Evolutionary conservation across 1,140 invertebrate genomes (phyloP).

Genomic region (Mactra quadrangularis): DNA sequence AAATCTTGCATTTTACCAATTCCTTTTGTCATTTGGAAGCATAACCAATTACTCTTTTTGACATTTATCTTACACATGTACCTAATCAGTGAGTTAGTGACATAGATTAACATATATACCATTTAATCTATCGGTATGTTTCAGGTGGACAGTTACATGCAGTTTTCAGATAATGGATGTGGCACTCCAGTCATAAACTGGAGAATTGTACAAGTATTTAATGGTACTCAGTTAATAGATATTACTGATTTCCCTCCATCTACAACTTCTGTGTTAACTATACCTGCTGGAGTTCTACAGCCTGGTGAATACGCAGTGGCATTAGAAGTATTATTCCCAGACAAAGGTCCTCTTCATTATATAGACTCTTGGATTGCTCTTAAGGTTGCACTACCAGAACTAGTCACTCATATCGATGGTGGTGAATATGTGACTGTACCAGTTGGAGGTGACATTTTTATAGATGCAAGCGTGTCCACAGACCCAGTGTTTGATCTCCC

Average conservation of each 20-base stretch:
- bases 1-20: too few relatives aligned
- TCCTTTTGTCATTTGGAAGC: too few relatives aligned
- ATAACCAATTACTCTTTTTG: too few relatives aligned
- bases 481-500: neutral
- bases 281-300: neutral
- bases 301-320: conserved; percentile 20
- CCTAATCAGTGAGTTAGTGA: too few relatives aligned
- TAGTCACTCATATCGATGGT: conserved; percentile 25
- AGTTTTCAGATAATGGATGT: neutral
- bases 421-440: conserved; percentile 21
- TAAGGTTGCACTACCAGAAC: conserved; percentile 15
- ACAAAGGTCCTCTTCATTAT: neutral
- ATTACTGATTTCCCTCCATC: neutral
- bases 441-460: neutral
- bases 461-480: conserved; percentile 5
- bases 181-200: conserved; percentile 14
- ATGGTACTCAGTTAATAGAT: neutral
- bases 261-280: neutral
- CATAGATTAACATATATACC: too few relatives aligned
- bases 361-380: neutral
- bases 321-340: conserved; percentile 29
- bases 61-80: too few relatives aligned
- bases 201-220: conserved; percentile 12
- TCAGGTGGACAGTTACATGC: conserved; percentile 32
- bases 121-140: too few relatives aligned